Percentiles rank a stretch among this genome's conserved stretches.
phyloP scores from a whole-genome alignment of 2,797 vertebrate species.

The Oophaga sylvatica region DNA sequence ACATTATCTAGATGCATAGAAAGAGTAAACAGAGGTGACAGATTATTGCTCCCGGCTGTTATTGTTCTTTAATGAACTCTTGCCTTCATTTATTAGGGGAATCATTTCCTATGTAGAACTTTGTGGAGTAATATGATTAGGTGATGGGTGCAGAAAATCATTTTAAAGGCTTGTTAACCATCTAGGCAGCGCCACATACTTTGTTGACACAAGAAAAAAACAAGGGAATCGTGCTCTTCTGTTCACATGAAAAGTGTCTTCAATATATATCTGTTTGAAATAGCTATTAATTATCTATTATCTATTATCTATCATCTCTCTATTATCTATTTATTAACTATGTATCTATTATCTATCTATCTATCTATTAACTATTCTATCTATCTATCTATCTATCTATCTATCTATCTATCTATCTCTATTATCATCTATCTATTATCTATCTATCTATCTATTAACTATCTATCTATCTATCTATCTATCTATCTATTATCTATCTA shows the following conservation, averaged over 20 bases:
- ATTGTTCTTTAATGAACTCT: constrained; percentile 54
- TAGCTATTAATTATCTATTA: too few relatives aligned
- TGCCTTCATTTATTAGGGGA: constrained; percentile 31
- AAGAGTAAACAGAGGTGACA: constrained; percentile 6
- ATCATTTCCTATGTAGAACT: constrained; percentile 49
- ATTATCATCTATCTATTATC: too few relatives aligned
- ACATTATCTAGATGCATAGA: not conserved
- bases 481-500: too few relatives aligned
- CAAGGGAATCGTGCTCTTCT: not conserved
- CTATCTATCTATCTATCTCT: too few relatives aligned
- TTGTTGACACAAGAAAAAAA: not conserved
- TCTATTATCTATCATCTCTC: not conserved
- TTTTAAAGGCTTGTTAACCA: constrained; percentile 23
- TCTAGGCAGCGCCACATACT: not conserved
- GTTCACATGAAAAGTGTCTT: not conserved
- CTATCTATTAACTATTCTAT: too few relatives aligned
- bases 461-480: too few relatives aligned
- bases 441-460: too few relatives aligned
- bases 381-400: too few relatives aligned
- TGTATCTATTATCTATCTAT: not conserved
- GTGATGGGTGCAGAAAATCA: constrained; percentile 37
- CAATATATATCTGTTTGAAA: not conserved
- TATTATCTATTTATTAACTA: not conserved
- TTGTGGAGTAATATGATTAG: constrained; percentile 38
- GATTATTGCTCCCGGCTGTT: constrained; percentile 6